Evolutionary conservation across 1,140 invertebrate species (phyloP), one percentile per base, ranked within the genome.

Genomic region (Drosophila aff.): DNA sequence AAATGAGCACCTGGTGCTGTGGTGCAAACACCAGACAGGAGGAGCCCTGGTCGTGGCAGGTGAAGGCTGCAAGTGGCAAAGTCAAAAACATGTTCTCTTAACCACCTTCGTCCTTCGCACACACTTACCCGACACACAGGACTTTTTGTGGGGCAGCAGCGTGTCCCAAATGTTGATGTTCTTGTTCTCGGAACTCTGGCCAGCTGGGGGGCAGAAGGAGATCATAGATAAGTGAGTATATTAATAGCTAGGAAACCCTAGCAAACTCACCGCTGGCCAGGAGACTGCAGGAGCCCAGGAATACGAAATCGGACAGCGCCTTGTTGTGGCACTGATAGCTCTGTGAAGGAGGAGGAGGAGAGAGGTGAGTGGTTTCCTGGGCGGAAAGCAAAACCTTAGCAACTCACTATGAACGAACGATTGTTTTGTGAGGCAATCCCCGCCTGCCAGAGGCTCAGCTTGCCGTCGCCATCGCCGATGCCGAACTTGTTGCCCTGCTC

Each of bases 121-220:
- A 74, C 31, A 10, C n/a, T 44, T 18, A 18, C 96, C 96, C 94
- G 97, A 96, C 55, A 99, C 97, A 76, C 98, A 95, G 46, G 98
- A 96, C 94, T 99, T 99, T 85, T 97, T 97, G 82, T 97, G 96
- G 8, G 99, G 99, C 93, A 99, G 95, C 53, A 99, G 94, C 1
- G 99, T 99, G 93, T 99, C 99, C 99, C 99, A 99, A 63, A 99
- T 95, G 53, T 97, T 98, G n/a, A 99, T 97, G 93, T 99, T 99
- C 87, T 97, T 97, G 89, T 97, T 98, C 93, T 99, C 99, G 1
- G 97, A 97, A 92, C 98, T 98, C 91, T 99, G 98, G 16, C 99
- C 99, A 68, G 98, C 98, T 95, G 90, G 2, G 2, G 26, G 33
- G 41, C 3, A 13, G 1, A 4, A 49, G 11, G 43, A 21, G 4